Conservation (phyloP, 2,797 vertebrate species). For the Garrulus glandarius region DNA sequence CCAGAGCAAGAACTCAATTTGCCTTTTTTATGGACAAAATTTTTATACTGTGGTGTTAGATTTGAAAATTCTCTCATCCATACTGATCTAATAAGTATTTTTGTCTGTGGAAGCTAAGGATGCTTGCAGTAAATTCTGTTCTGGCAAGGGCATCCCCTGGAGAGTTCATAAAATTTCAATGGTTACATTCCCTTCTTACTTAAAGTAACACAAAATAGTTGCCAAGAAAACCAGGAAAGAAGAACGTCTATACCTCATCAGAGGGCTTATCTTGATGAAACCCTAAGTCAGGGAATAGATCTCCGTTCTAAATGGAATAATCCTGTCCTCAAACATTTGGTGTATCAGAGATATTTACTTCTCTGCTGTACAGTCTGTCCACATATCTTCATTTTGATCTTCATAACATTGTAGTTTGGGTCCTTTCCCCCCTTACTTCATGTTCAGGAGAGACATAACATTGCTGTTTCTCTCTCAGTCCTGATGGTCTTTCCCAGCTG, state of each 20-base stretch:
- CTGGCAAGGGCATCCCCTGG: neutral
- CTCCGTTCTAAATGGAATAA: neutral
- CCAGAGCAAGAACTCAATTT: neutral
- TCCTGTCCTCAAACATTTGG: neutral
- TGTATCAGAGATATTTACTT: neutral
- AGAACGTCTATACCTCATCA: neutral
- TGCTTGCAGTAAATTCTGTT: neutral
- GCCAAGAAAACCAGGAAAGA: neutral
- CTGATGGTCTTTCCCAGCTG: neutral
- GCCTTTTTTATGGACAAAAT: neutral
- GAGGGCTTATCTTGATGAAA: neutral
- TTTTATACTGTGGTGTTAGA: neutral
- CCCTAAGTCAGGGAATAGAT: neutral
- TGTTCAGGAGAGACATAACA: neutral
- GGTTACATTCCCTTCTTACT: neutral
- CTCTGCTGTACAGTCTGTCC: neutral
- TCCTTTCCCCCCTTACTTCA: neutral
- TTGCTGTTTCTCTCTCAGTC: neutral
- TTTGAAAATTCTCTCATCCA: conserved; percentile 13
- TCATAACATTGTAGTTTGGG: neutral
- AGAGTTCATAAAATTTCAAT: neutral
- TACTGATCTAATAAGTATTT: conserved; percentile 3
- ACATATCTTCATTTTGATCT: neutral
- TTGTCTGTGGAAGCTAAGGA: neutral
- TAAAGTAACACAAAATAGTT: neutral